Evolutionary conservation across 1,140 invertebrate species (phyloP).

Genomic region (Brachionus angularis): DNA sequence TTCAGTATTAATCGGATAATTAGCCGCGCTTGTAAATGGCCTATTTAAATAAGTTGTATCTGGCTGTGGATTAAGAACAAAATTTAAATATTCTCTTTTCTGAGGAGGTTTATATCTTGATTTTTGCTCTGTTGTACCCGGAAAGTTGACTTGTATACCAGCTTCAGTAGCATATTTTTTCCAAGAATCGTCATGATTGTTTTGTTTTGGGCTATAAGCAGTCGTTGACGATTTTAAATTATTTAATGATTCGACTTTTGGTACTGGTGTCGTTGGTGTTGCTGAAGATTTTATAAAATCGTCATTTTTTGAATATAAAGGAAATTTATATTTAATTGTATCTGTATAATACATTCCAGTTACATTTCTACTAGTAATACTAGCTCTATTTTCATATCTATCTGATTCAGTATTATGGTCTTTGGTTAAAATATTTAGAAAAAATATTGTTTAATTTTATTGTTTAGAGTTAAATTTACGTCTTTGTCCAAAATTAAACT

Average conservation of each 20-base stretch:
- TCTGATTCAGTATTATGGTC: slow-evolving; percentile 22
- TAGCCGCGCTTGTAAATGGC: slow-evolving; percentile 4
- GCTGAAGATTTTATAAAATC: neutral
- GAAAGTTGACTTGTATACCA: neutral
- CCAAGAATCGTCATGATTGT: neutral
- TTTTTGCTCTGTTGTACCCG: slow-evolving; percentile 15
- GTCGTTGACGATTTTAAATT: neutral
- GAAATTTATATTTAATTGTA: slow-evolving; percentile 31
- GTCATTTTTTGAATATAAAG: slow-evolving; percentile 14
- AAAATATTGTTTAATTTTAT: neutral
- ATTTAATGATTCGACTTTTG: neutral
- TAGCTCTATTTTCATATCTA: slow-evolving; percentile 23
- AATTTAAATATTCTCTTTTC: slow-evolving; percentile 20
- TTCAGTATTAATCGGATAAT: neutral
- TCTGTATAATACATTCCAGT: slow-evolving; percentile 7
- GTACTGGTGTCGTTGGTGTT: neutral
- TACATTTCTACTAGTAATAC: slow-evolving; percentile 5
- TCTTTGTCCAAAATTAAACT: slow-evolving; percentile 19
- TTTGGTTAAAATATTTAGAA: neutral
- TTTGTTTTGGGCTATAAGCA: neutral
- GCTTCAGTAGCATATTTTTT: slow-evolving; percentile 21
- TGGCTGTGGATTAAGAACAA: slow-evolving; percentile 27
- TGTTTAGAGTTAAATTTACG: neutral
- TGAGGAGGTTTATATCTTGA: neutral
- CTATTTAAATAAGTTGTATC: neutral